phyloP scores from a whole-genome alignment of 2,888 invertebrate genomes.

The Erpobdella octoculata region DNA sequence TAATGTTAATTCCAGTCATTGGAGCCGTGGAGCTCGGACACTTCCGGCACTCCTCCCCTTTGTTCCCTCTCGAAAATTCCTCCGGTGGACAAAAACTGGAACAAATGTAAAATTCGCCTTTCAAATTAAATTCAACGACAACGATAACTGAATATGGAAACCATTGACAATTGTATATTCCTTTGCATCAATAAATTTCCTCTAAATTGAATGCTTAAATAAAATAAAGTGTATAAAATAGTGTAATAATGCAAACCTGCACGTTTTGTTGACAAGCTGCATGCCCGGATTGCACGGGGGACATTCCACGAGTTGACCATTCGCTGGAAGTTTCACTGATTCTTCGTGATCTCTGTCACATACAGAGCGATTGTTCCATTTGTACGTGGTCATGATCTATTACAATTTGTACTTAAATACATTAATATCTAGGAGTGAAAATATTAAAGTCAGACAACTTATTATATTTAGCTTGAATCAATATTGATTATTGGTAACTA shows the following conservation, averaged over 20 bases:
- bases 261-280: slow-evolving; percentile 48
- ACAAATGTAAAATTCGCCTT: neutral
- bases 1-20: slow-evolving; percentile 54
- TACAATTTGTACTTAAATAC: too few relatives aligned
- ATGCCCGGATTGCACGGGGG: slow-evolving; percentile 58
- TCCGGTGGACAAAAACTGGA: slow-evolving; percentile 53
- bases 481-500: neutral
- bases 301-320: slow-evolving; percentile 48
- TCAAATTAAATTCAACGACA: neutral
- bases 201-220: neutral
- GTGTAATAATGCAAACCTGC: slow-evolving; percentile 41
- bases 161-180: too few relatives aligned
- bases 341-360: slow-evolving; percentile 53
- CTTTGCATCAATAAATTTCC: neutral
- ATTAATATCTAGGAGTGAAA: neutral
- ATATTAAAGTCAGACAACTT: neutral
- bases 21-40: slow-evolving; percentile 53
- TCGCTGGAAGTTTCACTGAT: slow-evolving; percentile 51
- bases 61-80: slow-evolving; percentile 42
- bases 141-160: neutral
- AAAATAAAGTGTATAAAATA: neutral
- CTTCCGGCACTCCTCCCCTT: slow-evolving; percentile 20
- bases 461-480: neutral
- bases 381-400: slow-evolving; percentile 53
- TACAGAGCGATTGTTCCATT: slow-evolving; percentile 57